These are phyloP conservation scores for Diloba caeruleocephala DNA, from an alignment of 2,888 invertebrate genomes.

Conservation along the genomic window DNA sequence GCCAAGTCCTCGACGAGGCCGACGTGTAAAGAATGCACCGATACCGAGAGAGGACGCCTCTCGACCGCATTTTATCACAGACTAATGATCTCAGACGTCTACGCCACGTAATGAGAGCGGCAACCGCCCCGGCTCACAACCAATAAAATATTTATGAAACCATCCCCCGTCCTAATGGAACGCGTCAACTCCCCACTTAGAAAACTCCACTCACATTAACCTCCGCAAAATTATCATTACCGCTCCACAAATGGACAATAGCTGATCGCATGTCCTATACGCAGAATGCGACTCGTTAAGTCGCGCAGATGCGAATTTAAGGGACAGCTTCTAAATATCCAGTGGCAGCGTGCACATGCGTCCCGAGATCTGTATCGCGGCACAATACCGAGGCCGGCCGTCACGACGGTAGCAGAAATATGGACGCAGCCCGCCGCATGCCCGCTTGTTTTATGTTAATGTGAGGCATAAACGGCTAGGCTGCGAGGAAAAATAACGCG, in stretches of 20 bases:
- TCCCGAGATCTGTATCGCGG: conserved; percentile 85
- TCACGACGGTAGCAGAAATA: conserved; percentile 87
- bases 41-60: conserved; percentile 61
- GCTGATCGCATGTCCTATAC: conserved; percentile 81
- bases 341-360: conserved; percentile 81
- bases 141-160: conserved; percentile 88
- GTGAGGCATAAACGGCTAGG: conserved; percentile 73
- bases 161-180: conserved; percentile 79
- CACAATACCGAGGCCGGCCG: conserved; percentile 83
- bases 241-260: conserved; percentile 69
- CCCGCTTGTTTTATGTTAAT: conserved; percentile 88
- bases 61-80: conserved; percentile 83
- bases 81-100: conserved; percentile 81
- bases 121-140: conserved; percentile 72
- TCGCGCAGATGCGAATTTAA: conserved; percentile 80
- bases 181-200: conserved; percentile 72
- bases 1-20: conserved; percentile 55
- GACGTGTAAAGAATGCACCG: conserved; percentile 73
- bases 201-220: conserved; percentile 68
- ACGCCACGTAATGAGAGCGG: conserved; percentile 78
- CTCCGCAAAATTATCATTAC: conserved; percentile 57
- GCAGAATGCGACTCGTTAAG: conserved; percentile 86
- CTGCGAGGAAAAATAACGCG: conserved; percentile 76
- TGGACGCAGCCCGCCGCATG: conserved; percentile 77
- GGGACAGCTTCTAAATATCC: conserved; percentile 87